Evolutionary conservation across 2,797 vertebrate genomes (phyloP).

Genomic region (Xenops minutus): DNA sequence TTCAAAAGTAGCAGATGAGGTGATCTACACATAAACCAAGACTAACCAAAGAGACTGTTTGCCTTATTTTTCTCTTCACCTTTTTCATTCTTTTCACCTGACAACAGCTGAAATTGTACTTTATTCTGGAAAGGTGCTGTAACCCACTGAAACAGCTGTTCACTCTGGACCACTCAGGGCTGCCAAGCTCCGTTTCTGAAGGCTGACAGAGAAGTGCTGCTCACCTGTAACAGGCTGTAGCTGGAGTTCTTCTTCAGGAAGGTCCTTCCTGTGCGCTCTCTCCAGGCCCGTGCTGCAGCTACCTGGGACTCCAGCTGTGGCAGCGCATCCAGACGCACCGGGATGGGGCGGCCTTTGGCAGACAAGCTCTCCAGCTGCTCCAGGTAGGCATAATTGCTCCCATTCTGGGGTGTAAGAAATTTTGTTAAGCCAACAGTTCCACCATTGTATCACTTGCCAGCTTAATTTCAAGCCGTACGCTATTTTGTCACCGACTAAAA

Average conservation of each 20-base stretch:
- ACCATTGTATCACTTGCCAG: not conserved
- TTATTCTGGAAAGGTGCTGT: not conserved
- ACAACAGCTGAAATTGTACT: not conserved
- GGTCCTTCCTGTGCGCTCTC: constrained; percentile 92
- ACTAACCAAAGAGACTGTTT: not conserved
- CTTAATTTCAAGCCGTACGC: not conserved
- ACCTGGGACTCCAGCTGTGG: constrained; percentile 96
- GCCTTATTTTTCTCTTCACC: not conserved
- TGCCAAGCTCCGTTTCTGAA: not conserved
- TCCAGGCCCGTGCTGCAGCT: constrained; percentile 91
- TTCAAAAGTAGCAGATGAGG: not conserved
- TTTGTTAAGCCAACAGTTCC: not conserved
- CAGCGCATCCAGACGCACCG: constrained; percentile 89
- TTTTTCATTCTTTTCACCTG: not conserved
- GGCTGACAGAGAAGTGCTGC: not conserved
- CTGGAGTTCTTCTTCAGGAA: constrained; percentile 99
- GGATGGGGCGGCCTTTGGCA: constrained; percentile 91
- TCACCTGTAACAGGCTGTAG: constrained; percentile 92
- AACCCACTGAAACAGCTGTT: not conserved
- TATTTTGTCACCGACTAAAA: not conserved
- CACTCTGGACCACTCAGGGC: not conserved
- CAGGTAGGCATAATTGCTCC: constrained; percentile 90
- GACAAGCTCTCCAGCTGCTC: constrained; percentile 94
- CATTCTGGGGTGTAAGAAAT: constrained; percentile 76
- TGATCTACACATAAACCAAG: not conserved